Evolutionary conservation across 2,797 vertebrate species (phyloP).

Genomic region (Eurystomus glaucurus): DNA sequence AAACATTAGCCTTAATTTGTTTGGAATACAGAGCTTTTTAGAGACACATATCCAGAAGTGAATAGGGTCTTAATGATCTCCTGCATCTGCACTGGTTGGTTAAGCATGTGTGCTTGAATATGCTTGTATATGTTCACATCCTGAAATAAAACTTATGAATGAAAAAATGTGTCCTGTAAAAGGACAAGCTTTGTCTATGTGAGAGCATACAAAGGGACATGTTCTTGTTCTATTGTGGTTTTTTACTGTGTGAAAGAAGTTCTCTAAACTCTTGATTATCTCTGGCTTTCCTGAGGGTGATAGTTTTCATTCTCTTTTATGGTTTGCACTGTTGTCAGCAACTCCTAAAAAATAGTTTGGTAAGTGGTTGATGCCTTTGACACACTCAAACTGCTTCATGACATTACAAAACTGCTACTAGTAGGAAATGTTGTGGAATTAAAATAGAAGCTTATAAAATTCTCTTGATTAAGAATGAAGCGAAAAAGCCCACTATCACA

Average conservation of each 20-base stretch:
- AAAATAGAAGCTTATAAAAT: neutral
- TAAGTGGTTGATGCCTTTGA: neutral
- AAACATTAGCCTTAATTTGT: neutral
- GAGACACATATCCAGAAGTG: neutral
- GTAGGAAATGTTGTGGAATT: neutral
- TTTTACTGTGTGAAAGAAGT: neutral
- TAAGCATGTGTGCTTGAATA: neutral
- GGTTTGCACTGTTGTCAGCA: neutral
- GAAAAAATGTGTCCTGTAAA: neutral
- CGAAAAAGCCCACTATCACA: neutral
- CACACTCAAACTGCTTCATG: fast-evolving
- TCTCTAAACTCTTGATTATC: neutral
- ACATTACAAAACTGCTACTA: neutral
- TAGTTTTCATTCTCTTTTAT: neutral
- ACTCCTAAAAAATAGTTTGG: neutral
- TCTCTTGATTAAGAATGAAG: neutral
- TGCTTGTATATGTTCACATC: neutral
- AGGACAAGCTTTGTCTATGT: neutral
- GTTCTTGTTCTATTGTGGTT: neutral
- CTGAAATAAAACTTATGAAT: neutral
- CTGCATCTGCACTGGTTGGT: neutral
- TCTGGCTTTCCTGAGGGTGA: neutral
- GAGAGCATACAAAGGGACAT: neutral
- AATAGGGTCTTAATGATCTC: neutral
- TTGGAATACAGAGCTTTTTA: neutral